Percentiles rank a stretch among this genome's conserved stretches.
Conservation (phyloP, 2,113 vertebrate genomes). For the Mobula hypostoma region DNA sequence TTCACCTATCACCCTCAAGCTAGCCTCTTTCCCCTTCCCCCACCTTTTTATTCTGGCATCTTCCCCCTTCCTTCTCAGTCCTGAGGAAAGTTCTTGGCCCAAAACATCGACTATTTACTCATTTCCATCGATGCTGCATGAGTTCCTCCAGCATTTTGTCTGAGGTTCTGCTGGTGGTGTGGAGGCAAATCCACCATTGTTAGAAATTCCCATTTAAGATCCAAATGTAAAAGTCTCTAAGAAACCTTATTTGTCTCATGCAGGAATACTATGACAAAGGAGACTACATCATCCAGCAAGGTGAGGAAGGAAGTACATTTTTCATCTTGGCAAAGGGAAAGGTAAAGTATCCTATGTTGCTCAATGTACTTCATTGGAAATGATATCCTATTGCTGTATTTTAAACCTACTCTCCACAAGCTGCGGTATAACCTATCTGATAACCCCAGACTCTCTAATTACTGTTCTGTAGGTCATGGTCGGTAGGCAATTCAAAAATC, state of each 20-base stretch:
- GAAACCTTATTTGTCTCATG: not conserved
- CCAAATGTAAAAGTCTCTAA: not conserved
- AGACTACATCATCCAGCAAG: slow-evolving; percentile 61
- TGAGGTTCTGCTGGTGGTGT: not conserved
- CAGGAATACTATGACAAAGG: slow-evolving; percentile 67
- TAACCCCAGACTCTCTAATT: not conserved
- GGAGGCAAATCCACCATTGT: not conserved
- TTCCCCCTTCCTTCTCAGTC: too few species aligned
- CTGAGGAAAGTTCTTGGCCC: too few species aligned
- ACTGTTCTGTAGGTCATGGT: not conserved
- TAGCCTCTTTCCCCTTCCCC: too few species aligned
- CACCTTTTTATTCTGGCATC: too few species aligned
- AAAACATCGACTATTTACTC: too few species aligned
- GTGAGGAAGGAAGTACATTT: slow-evolving; percentile 65
- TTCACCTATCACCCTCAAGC: too few species aligned
- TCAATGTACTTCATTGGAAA: not conserved
- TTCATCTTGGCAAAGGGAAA: slow-evolving; percentile 66
- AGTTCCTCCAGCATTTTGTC: not conserved
- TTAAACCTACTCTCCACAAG: not conserved
- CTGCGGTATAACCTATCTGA: not conserved
- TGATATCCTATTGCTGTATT: too few species aligned
- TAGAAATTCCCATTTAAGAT: not conserved
- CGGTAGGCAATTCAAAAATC: not conserved
- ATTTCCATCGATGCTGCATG: too few species aligned
- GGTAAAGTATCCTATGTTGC: slow-evolving; percentile 47